phyloP scores from a whole-genome alignment of 2,888 invertebrate species.

The Drosophila picticornis region DNA sequence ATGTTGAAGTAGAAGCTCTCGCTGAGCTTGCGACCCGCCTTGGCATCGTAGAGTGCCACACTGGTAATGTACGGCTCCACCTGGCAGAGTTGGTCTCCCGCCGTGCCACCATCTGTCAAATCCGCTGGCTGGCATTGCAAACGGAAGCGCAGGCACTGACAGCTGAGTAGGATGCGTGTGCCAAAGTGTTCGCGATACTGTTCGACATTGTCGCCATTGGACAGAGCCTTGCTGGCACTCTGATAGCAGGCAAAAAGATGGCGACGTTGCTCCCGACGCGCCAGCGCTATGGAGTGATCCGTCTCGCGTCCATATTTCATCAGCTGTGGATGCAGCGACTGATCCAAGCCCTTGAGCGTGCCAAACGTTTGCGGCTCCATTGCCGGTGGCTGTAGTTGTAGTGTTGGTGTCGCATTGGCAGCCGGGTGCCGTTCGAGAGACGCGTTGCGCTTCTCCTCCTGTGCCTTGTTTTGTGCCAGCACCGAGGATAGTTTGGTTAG shows the following conservation, averaged over 20 bases:
- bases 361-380: slow-evolving; percentile 89
- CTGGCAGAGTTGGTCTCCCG: slow-evolving; percentile 88
- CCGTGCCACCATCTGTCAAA: slow-evolving; percentile 89
- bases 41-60: slow-evolving; percentile 95
- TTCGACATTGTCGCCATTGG: slow-evolving; percentile 87
- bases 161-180: slow-evolving; percentile 92
- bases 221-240: slow-evolving; percentile 83
- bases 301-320: slow-evolving; percentile 96
- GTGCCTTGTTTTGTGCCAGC: slow-evolving; percentile 92
- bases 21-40: slow-evolving; percentile 93
- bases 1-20: slow-evolving; percentile 97
- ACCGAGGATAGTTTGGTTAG: slow-evolving; percentile 92
- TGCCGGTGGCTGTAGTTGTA: slow-evolving; percentile 77
- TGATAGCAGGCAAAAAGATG: slow-evolving; percentile 91
- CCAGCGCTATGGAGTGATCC: slow-evolving; percentile 93
- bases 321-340: slow-evolving; percentile 96
- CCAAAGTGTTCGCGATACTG: slow-evolving; percentile 95
- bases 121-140: slow-evolving; percentile 87
- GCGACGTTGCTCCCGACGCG: slow-evolving; percentile 92
- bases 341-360: slow-evolving; percentile 94
- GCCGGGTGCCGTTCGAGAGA: slow-evolving; percentile 88
- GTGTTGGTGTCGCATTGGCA: slow-evolving; percentile 80
- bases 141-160: slow-evolving; percentile 93
- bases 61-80: slow-evolving; percentile 97
- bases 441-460: slow-evolving; percentile 91